Evolutionary conservation across 1,140 invertebrate genomes (phyloP).

Genomic region (Varroa destructor): DNA sequence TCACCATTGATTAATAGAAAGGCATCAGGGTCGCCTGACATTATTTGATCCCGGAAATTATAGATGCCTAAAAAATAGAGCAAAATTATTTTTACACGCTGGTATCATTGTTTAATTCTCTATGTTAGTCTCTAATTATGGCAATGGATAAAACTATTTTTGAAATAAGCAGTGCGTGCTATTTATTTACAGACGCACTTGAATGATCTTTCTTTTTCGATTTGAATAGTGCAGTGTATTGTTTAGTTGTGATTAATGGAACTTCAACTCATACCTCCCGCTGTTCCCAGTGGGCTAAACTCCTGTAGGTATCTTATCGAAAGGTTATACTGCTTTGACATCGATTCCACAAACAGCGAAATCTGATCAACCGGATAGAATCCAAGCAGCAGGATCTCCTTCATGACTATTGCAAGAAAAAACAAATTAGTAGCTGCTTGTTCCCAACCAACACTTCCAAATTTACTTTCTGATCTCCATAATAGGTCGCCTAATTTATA

Average conservation of each 20-base stretch:
- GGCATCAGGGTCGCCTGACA: conserved; percentile 67
- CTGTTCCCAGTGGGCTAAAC: conserved; percentile 82
- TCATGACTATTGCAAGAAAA: conserved; percentile 48
- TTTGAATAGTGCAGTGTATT: not conserved
- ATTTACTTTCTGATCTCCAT: too few relatives aligned
- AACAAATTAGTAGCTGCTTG: too few relatives aligned
- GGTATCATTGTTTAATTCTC: not conserved
- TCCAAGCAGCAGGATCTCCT: conserved; percentile 85
- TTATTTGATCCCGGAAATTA: conserved; percentile 90
- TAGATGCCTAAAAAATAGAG: conserved; percentile 49
- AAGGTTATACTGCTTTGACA: conserved; percentile 65
- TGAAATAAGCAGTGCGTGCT: too few relatives aligned
- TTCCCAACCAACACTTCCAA: too few relatives aligned
- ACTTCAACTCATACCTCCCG: conserved; percentile 52
- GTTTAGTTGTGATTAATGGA: not conserved
- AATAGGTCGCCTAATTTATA: too few relatives aligned
- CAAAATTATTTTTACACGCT: not conserved
- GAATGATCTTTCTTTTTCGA: not conserved
- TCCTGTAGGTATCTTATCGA: conserved; percentile 82
- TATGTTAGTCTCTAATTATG: not conserved
- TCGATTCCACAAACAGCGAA: conserved; percentile 64
- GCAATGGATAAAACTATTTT: not conserved
- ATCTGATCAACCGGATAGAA: conserved; percentile 71
- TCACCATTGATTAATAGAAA: conserved; percentile 97
- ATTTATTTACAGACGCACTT: too few relatives aligned